Evolutionary conservation across 2,888 invertebrate genomes (phyloP), one percentile per base, ranked within the genome.

Genomic region (Cephus pygmeus): DNA sequence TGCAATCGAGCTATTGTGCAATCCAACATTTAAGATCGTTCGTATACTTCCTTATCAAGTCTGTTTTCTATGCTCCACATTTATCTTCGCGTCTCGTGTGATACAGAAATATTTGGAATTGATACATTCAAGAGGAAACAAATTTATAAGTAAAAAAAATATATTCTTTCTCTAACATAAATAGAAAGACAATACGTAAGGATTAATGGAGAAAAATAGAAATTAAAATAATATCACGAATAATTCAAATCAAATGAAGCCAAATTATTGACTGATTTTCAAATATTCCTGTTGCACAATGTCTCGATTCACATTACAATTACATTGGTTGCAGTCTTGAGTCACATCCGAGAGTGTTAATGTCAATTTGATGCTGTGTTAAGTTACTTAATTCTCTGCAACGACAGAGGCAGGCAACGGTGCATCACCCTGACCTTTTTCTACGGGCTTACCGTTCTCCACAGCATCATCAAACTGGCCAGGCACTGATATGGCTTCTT

Each of bases 281-380:
- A 81, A 82, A 82, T 84, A 81, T 80, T 74, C 76, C 73, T 34
- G 30, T 31, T n/a, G 33, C 74, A 81, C 85, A 81, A 83, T 84
- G 82, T 83, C 84, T 87, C 87, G 81, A 85, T 80, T 80, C 81
- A 83, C 85, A 83, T 85, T 56, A 85, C 84, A 85, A 85, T 84
- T 84, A 87, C 85, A 86, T 89, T 88, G 85, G 87, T 88, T 88
- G 88, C 90, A 90, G 89, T 90, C 90, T 90, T 90, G 83, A 85
- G 88, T 90, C 90, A 86, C 81, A 85, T 88, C 87, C 87, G 88
- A 86, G 88, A 86, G 81, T 83, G 77, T 85, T 78, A 30, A 74
- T 33, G 69, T 73, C 73, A 34, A 76, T 79, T 77, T 81, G 23
- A 56, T 74, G 34, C 80, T 75, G 56, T 73, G 36, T 78, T 56